Evolutionary conservation across 2,113 vertebrate genomes (phyloP), one percentile per base, ranked within the genome.

Genomic region (Pseudorhombus dupliciocellatus): DNA sequence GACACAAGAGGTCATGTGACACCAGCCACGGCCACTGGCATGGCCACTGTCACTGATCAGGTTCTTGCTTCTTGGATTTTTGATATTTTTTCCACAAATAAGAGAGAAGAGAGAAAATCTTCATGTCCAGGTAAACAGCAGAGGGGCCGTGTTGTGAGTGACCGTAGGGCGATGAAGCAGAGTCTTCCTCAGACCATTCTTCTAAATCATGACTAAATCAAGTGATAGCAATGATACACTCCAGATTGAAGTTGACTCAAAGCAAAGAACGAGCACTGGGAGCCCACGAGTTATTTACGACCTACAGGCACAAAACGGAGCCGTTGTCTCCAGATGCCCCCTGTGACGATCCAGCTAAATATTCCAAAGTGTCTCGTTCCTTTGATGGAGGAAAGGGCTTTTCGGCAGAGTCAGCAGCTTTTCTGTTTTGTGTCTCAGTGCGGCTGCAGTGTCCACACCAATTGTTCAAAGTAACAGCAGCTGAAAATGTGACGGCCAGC

Each of bases 391-490:
- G 51, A 51, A 74, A 34, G 30, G 28, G 21, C 0, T 42, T 74
- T 83, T 55, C 25, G 26, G 67, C 71, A 54, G 58, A 61, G 67
- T 83, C 75, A 75, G 80, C 81, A 71, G 66, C 46, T 79, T 79
- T 57, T 75, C 31, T 53, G 25, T 53, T 31, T 60, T 25, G 61
- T 60, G 16, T 52, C 37, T n/a, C 34, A 22, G 66, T 12, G 28
- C 55, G 15, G 40, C 56, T 37, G 21, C 34, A 12, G 28, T 40
- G 62, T 67, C 75, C 44, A 53, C 61, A 58, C 28, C 44, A 22
- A 66, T 57, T 44, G 65, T 66, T 83, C 56, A 66, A 44, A 70
- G 59, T 60, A 66, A 58, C 70, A 65, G 59, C 70, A 16, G 65
- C 55, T 66, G 56, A 37, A 57, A 66, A 60, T 73, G 54, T 54